Evolutionary conservation across 2,888 invertebrate species (phyloP), one percentile per base, ranked within the genome.

Genomic region (Noctua fimbriata): DNA sequence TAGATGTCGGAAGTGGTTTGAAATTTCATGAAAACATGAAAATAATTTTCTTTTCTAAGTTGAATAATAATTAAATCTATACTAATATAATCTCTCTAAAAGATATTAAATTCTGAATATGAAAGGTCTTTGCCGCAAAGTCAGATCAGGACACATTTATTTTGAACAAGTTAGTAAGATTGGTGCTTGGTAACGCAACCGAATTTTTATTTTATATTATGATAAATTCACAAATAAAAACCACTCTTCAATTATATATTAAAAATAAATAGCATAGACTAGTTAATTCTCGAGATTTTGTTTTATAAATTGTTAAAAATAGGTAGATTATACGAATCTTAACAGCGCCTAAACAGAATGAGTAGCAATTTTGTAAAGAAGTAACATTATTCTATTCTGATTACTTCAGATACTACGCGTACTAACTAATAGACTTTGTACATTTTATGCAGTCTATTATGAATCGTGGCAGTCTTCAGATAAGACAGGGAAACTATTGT

Each of bases 1-100:
- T 78, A 89, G 89, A 77, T 89, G 84, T 67, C 84, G 41, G 2
- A n/a, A 72, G 5, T 0, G 0, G 32, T 36, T 52, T 1, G 9
- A 55, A 41, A 4, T 32, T 36, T 18, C 21, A 32, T 32, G 69
- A 44, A 69, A 47, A 18, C 24, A n/a, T 28, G 16, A 5, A 60
- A 52, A 52, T 21, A 0, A 21, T 52, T 52, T 49, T 18, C 18
- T 18, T 49, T 18, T 49, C 9, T 52, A 52, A 52, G 21, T 21
- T 52, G 52, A 21, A 7, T 21, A 52, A 52, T 52, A 21, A 21
- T 52, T 9, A 18, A 49, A 49, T 49, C 7, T 49, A 44, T 21
- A 7, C 6, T 3, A 49, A 49, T 49, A 49, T 0, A 49, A 49
- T 49, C 49, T 18, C 18, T 21, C 49, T 49, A 47, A 4, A 47